Conservation (phyloP, 2,888 invertebrate species). For the Eulithis prunata region DNA sequence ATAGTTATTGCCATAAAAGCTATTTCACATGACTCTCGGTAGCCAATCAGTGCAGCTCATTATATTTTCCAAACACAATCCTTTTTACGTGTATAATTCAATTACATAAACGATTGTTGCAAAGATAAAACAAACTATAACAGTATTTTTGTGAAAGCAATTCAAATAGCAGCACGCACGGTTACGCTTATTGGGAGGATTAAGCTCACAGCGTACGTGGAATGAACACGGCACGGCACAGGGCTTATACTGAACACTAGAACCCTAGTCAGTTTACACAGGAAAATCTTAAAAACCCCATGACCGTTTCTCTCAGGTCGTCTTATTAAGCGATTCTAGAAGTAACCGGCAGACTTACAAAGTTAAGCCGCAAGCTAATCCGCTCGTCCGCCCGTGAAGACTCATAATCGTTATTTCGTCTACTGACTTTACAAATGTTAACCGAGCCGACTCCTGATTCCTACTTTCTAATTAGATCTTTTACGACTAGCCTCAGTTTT, state of each 20-base stretch:
- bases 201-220: constrained; percentile 63
- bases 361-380: constrained; percentile 78
- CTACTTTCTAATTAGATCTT: constrained; percentile 49
- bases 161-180: constrained; percentile 73
- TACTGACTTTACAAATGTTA: constrained; percentile 79
- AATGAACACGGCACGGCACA: constrained; percentile 43
- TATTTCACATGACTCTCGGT: constrained; percentile 7
- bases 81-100: constrained; percentile 47
- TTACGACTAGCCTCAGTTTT: constrained; percentile 42
- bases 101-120: constrained; percentile 52
- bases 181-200: constrained; percentile 75
- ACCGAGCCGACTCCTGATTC: constrained; percentile 58
- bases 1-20: too few relatives aligned
- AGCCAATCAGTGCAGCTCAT: constrained; percentile 25
- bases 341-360: constrained; percentile 79
- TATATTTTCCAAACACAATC: constrained; percentile 40
- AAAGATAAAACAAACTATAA: constrained; percentile 57
- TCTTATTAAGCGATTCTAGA: constrained; percentile 74
- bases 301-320: constrained; percentile 65
- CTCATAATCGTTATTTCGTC: constrained; percentile 82
- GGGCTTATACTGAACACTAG: constrained; percentile 24
- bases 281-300: constrained; percentile 69
- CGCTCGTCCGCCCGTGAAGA: constrained; percentile 61
- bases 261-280: constrained; percentile 43
- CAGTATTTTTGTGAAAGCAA: constrained; percentile 69